Percentiles rank a stretch among this genome's conserved stretches.
Conservation (phyloP, 37 sponge, comb jelly and placozoan species). For the Diacarnus erythraeanus region DNA sequence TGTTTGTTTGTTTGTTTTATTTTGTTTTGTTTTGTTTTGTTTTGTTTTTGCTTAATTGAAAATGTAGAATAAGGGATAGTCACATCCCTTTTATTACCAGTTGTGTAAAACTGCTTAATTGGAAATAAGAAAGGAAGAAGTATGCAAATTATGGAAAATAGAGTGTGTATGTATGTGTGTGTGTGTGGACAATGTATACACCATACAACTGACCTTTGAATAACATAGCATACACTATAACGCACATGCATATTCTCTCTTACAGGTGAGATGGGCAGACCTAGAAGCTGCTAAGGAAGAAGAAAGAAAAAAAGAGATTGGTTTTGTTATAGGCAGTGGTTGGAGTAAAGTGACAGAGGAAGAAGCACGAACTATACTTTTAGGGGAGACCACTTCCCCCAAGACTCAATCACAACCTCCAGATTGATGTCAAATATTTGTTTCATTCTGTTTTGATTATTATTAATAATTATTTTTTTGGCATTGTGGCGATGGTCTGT, state of each 20-base stretch:
- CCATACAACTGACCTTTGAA: not conserved
- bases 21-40: no score
- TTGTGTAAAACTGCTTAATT: no score
- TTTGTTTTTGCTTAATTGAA: no score
- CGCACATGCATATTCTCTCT: not conserved
- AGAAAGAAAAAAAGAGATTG: slow-evolving; percentile 57
- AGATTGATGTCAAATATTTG: no score
- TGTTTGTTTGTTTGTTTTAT: no score
- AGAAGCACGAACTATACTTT: slow-evolving; percentile 34
- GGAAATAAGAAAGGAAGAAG: no score
- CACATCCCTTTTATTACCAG: no score
- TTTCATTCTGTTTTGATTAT: no score
- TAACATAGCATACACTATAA: not conserved
- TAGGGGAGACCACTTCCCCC: slow-evolving; percentile 2
- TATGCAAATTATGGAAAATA: no score
- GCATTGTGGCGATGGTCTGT: no score
- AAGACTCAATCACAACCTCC: not conserved
- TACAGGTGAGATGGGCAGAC: slow-evolving; percentile 86
- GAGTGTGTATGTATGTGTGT: not conserved
- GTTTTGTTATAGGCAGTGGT: slow-evolving; percentile 65
- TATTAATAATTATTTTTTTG: no score
- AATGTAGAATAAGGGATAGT: no score
- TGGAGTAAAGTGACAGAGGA: slow-evolving; percentile 72
- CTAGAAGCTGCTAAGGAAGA: slow-evolving; percentile 67
- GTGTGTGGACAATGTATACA: not conserved